Conservation (phyloP, 2,888 invertebrate genomes). For the Drosophila tanythrix region DNA sequence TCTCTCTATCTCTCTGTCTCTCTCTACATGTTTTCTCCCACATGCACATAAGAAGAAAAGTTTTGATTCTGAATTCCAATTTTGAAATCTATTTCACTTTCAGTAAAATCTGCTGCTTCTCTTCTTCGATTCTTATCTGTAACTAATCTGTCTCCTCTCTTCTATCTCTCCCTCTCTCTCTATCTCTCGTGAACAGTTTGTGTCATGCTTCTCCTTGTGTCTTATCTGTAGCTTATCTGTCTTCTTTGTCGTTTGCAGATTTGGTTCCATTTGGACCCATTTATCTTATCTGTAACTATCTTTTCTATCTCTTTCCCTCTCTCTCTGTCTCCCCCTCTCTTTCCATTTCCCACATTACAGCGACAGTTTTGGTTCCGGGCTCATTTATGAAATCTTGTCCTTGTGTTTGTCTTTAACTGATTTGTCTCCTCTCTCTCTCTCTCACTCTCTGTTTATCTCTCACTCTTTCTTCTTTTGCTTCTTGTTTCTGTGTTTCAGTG, state of each 20-base stretch:
- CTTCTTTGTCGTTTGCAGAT: not conserved
- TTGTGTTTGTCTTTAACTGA: slow-evolving; percentile 16
- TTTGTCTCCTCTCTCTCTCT: slow-evolving; percentile 13
- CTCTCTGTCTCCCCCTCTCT: not conserved
- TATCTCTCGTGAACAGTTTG: not conserved
- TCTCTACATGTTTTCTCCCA: not conserved
- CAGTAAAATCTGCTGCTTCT: not conserved
- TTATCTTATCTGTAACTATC: not conserved
- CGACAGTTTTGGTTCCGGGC: not conserved
- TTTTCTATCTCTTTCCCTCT: not conserved
- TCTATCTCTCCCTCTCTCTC: not conserved
- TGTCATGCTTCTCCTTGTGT: not conserved
- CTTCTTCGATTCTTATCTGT: not conserved
- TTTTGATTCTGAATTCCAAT: not conserved
- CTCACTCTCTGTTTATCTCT: not conserved
- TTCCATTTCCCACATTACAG: not conserved
- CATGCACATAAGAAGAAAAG: not conserved
- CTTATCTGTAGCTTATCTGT: too few relatives aligned
- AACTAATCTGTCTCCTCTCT: too few relatives aligned
- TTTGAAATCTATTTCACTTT: not conserved
- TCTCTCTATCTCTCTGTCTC: not conserved
- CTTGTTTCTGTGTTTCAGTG: not conserved
- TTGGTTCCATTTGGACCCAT: not conserved
- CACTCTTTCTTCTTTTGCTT: not conserved
- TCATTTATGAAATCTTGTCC: not conserved